Base-by-base conservation (phyloP, 2,888 invertebrate genomes). In the Ochropacha duplaris region DNA sequence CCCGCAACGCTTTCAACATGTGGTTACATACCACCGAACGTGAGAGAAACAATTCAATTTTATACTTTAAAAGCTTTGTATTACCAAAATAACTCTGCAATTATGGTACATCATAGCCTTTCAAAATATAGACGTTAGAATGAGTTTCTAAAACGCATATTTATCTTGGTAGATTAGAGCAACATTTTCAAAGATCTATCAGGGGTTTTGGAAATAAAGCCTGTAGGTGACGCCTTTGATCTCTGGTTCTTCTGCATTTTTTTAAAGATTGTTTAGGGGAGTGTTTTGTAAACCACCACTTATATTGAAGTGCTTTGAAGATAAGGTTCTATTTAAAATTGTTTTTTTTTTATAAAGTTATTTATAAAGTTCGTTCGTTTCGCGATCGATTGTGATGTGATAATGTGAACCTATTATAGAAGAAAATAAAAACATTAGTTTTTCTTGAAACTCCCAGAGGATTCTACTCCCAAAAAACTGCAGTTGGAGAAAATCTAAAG, bases 31-130 rank as follows among this genome's bases (percentile, higher is more conserved):
- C 49, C 54, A 39, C n/a, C 49, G 22, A 57, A 64, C 44, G 61
- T 58, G 57, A 50, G 54, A 54, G 57, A 75, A 79, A 74, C 79
- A 81, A 85, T 84, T 83, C 79, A 84, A 83, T 85, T 85, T 83
- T 71, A 74, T 66, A 77, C 74, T 82, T 80, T 80, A 76, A 83
- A 81, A 80, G 83, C 76, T 65, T 63, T n/a, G 55, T 59, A 60
- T 59, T 52, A 57, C 57, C 16, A 28, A 52, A 52, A 14, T 31
- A 31, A 8, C 12, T 19, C 34, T 52, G 34, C 52, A 9, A 22
- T 44, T n/a, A 16, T 54, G 12, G 26, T 44, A 54, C 54, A 26
- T 9, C 39, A 54, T 44, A 19, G 14, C 4, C 26, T 9, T 9
- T 12, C 59, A 57, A 31, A 52, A 28, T 52, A n/a, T 52, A 59